Evolutionary conservation across 2,888 invertebrate species (phyloP).

Genomic region (Drosophila maculinotata): DNA sequence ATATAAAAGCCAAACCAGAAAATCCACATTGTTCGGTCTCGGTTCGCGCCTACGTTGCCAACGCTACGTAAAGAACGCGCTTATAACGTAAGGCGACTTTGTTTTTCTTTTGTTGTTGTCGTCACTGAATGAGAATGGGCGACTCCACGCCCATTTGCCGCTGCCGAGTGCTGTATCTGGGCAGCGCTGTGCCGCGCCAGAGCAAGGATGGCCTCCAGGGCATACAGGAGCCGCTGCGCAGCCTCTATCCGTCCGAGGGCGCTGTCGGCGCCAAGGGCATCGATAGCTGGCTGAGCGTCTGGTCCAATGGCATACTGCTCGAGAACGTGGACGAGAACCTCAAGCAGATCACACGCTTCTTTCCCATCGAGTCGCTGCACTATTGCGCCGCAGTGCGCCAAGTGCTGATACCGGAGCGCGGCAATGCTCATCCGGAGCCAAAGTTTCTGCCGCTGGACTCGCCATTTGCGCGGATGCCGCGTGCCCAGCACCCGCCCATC

Average conservation of each 20-base stretch:
- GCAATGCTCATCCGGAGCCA: constrained; percentile 89
- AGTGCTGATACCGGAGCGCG: constrained; percentile 89
- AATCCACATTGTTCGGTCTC: constrained; percentile 79
- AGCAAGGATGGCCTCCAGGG: constrained; percentile 99
- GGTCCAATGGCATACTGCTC: constrained; percentile 97
- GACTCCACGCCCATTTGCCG: constrained; percentile 97
- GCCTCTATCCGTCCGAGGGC: constrained; percentile 97
- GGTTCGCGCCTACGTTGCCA: constrained; percentile 48
- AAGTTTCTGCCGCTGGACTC: constrained; percentile 98
- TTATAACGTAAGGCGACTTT: constrained; percentile 56
- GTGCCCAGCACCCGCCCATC: constrained; percentile 97
- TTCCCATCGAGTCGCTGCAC: constrained; percentile 97
- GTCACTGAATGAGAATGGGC: constrained; percentile 84
- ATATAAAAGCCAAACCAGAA: constrained; percentile 82
- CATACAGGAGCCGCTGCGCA: constrained; percentile 98
- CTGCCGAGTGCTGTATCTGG: constrained; percentile 98
- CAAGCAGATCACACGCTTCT: constrained; percentile 96
- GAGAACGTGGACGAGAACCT: constrained; percentile 99
- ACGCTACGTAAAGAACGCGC: constrained; percentile 42
- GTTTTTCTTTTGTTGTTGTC: constrained; percentile 19
- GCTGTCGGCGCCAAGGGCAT: constrained; percentile 95
- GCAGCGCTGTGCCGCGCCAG: constrained; percentile 97
- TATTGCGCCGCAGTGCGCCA: constrained; percentile 98
- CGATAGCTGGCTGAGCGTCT: constrained; percentile 98
- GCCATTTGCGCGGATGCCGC: constrained; percentile 96